A percentile compares a stretch with the other conserved stretches of the same genome.
phyloP scores from a whole-genome alignment of 1,140 invertebrate genomes.

The Brachionus koreanus region DNA sequence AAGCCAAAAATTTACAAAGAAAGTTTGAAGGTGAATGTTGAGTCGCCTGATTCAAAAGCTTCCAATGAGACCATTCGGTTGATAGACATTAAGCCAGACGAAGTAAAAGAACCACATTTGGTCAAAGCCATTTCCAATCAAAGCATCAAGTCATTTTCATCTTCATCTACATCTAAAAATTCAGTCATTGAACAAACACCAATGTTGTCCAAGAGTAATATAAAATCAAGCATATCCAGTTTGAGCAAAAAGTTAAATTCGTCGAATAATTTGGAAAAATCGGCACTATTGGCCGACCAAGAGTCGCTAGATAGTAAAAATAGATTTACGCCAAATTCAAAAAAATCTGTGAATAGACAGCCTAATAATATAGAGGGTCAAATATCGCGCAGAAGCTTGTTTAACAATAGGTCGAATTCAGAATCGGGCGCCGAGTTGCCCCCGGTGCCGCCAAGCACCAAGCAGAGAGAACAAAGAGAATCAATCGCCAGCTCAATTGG shows the following conservation, averaged over 20 bases:
- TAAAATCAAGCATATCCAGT: neutral
- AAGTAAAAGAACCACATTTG: neutral
- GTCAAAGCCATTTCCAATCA: neutral
- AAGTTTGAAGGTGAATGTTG: neutral
- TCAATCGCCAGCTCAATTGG: neutral
- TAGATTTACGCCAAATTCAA: neutral
- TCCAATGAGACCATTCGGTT: neutral
- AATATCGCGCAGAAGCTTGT: neutral
- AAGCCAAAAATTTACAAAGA: neutral
- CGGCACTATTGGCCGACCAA: neutral
- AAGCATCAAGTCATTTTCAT: neutral
- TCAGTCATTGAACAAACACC: neutral
- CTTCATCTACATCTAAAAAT: neutral
- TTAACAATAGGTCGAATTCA: neutral
- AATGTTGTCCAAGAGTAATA: neutral
- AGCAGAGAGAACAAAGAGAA: neutral
- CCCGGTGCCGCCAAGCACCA: neutral
- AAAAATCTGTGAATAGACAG: neutral
- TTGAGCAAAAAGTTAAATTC: neutral
- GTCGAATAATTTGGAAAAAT: neutral
- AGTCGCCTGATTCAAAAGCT: neutral
- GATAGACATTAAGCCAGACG: neutral
- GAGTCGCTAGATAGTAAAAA: neutral
- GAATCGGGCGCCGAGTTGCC: neutral
- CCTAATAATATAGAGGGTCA: neutral